Evolutionary conservation across 1,140 invertebrate species (phyloP).

Genomic region (Musca domestica): DNA sequence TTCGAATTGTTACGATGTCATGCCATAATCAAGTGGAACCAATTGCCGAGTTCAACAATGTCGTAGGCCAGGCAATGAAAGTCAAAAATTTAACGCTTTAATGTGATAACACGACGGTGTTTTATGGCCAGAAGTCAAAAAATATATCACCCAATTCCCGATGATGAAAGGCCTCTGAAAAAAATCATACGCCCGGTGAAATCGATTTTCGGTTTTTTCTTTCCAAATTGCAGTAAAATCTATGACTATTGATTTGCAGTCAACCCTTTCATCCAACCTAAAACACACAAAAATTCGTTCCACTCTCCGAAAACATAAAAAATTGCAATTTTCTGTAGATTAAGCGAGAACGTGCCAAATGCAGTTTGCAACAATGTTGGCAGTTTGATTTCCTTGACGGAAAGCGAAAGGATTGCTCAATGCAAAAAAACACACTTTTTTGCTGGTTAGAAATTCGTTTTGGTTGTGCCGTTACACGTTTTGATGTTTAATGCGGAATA

Average conservation of each 20-base stretch:
- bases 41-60: no score
- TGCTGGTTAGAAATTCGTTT: constrained; percentile 40
- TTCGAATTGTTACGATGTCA: no score
- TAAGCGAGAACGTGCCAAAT: no score
- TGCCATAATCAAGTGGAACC: no score
- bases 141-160: no score
- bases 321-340: background rate
- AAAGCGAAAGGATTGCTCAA: no score
- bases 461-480: constrained; percentile 42
- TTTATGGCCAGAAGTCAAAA: no score
- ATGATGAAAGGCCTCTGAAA: background rate
- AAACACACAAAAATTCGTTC: background rate
- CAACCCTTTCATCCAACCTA: constrained; percentile 1
- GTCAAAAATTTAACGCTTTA: constrained; percentile 9
- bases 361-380: no score
- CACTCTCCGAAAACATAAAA: background rate
- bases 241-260: background rate
- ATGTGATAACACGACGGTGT: constrained; percentile 8
- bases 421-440: background rate
- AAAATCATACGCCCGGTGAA: constrained; percentile 1
- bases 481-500: constrained; percentile 23
- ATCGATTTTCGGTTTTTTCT: background rate
- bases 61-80: background rate
- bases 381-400: no score
- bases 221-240: background rate